Evolutionary conservation across 2,113 vertebrate genomes (phyloP).

Genomic region (Ictalurus punctatus): DNA sequence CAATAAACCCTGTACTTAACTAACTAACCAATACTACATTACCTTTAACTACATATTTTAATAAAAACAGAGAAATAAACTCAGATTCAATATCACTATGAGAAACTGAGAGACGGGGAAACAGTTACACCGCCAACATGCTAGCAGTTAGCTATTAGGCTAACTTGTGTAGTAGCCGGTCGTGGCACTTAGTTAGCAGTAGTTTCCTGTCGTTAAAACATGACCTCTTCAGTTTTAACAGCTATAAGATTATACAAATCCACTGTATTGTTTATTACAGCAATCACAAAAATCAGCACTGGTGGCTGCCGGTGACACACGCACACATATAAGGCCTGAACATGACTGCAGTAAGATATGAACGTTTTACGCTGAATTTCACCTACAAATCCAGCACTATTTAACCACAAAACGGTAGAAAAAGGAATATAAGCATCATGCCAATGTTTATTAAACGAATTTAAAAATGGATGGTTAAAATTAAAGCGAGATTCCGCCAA

Average conservation of each 20-base stretch:
- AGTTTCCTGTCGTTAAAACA: not conserved
- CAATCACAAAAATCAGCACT: not conserved
- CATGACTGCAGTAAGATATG: not conserved
- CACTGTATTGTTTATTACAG: not conserved
- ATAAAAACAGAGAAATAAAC: not conserved
- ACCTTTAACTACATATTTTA: not conserved
- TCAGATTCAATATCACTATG: not conserved
- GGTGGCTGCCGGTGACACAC: not conserved
- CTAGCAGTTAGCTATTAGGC: not conserved
- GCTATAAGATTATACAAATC: not conserved
- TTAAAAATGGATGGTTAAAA: conserved; percentile 60
- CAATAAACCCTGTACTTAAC: not conserved
- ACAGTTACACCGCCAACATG: not conserved
- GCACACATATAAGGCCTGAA: conserved; percentile 28
- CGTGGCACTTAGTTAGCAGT: not conserved
- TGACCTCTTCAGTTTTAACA: not conserved
- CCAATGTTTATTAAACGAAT: not conserved
- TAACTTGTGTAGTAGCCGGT: not conserved
- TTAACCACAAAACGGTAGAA: not conserved
- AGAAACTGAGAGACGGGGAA: too few relatives aligned
- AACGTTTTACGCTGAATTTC: not conserved
- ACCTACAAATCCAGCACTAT: not conserved
- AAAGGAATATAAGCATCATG: not conserved
- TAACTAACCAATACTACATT: not conserved
- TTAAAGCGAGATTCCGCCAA: conserved; percentile 59